phyloP scores from a whole-genome alignment of 1,140 invertebrate genomes.

The Polypedilum pembai region DNA sequence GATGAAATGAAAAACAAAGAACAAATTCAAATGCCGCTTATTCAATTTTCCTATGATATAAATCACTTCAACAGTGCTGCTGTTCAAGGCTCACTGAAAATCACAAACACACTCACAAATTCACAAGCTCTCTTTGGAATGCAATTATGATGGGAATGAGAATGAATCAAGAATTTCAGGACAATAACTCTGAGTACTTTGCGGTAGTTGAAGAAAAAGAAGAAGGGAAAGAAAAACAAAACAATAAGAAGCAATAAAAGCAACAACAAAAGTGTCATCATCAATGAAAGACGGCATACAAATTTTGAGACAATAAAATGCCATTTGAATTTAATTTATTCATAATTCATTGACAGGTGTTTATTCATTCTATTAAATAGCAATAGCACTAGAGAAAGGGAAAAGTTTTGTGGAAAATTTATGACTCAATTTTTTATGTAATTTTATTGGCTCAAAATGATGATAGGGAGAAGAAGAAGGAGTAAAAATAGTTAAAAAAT shows the following conservation, averaged over 20 bases:
- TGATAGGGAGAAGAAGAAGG: not conserved
- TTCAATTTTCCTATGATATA: too few species aligned
- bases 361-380: slow-evolving; percentile 23
- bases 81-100: too few species aligned
- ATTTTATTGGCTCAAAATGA: slow-evolving; percentile 25
- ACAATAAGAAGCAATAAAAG: too few species aligned
- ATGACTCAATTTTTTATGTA: slow-evolving; percentile 22
- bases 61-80: too few species aligned
- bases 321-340: slow-evolving; percentile 28
- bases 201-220: not conserved
- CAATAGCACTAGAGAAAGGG: not conserved
- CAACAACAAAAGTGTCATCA: not conserved
- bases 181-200: slow-evolving; percentile 2
- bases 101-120: too few species aligned
- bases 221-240: not conserved
- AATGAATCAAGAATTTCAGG: not conserved
- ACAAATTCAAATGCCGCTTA: too few species aligned
- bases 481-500: not conserved
- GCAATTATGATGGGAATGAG: not conserved
- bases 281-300: not conserved
- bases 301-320: slow-evolving; percentile 14
- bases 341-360: slow-evolving; percentile 28
- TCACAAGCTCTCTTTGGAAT: too few species aligned
- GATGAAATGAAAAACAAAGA: too few species aligned
- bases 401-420: not conserved